Evolutionary conservation across 2,888 invertebrate species (phyloP).

Genomic region (Beris chalybata): DNA sequence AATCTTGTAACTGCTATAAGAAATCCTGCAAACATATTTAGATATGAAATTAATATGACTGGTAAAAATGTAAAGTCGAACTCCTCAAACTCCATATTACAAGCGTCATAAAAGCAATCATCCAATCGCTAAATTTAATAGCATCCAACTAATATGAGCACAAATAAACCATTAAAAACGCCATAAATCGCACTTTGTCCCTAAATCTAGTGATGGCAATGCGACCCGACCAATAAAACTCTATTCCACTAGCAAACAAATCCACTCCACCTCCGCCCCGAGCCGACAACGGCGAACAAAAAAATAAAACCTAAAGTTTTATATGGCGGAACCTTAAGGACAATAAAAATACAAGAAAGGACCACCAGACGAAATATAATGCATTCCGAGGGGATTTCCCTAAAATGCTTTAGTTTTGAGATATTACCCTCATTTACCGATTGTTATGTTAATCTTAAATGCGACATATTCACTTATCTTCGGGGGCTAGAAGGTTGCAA

Average conservation of each 20-base stretch:
- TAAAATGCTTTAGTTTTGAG: conserved; percentile 38
- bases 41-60: too few species aligned
- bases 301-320: background rate
- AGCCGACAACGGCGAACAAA: background rate
- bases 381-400: conserved; percentile 16
- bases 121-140: too few species aligned
- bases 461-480: conserved; percentile 28
- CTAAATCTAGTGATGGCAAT: background rate
- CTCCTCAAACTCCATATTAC: too few species aligned
- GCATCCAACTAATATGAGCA: conserved; percentile 20
- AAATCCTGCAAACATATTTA: too few species aligned
- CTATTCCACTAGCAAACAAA: background rate
- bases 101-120: too few species aligned
- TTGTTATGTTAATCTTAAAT: conserved; percentile 38
- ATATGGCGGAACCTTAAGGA: background rate
- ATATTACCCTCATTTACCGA: conserved; percentile 38
- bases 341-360: too few species aligned
- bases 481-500: too few species aligned
- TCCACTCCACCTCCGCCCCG: background rate
- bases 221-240: background rate
- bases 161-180: conserved; percentile 21
- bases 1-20: too few species aligned
- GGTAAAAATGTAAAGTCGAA: too few species aligned
- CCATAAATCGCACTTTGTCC: conserved; percentile 29
- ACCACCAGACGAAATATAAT: conserved; percentile 8